Evolutionary conservation across 1,140 invertebrate genomes (phyloP), one percentile per base, ranked within the genome.

Genomic region (Ceratina calcarata): DNA sequence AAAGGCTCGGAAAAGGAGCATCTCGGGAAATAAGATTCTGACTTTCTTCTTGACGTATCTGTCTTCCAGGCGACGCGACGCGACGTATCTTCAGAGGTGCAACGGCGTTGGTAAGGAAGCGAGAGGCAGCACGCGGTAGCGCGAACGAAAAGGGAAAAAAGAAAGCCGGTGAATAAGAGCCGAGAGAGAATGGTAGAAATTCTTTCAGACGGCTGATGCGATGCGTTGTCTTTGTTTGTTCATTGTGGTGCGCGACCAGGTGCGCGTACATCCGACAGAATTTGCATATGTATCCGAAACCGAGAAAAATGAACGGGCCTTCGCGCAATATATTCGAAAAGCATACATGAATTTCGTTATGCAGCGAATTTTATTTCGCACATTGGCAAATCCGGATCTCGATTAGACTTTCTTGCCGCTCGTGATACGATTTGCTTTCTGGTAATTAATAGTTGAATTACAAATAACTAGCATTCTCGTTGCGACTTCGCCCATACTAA

Each of bases 21-120:
- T 87, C 84, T 57, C 82, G 87, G 86, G 85, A 88, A 88, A 88
- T 88, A 88, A 88, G 85, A 86, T 88, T 88, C 85, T 86, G 87
- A 88, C 87, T 88, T 88, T 85, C 80, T 80, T 88, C 85, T 88
- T 88, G 86, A 87, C 85, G 85, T 83, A 83, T 86, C 81, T 78
- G 81, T 82, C 79, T 83, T 80, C 68, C 81, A 55, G 37, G 7
- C 37, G 37, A 45, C 37, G 37, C 37, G 37, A 45, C 37, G 37
- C 71, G 53, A 58, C 70, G 71, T 66, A 78, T 86, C 83, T 86
- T 79, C 74, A n/a, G 49, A 72, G 84, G 80, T 70, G 83, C 58
- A 57, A 61, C 73, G 71, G 22, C 37, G 76, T 55, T 24, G 60
- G 84, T 53, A 45, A 64, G 24, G 68, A 65, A n/a, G 68, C 12